phyloP scores from a whole-genome alignment of 2,797 vertebrate species.

The Tragelaphus oryx region DNA sequence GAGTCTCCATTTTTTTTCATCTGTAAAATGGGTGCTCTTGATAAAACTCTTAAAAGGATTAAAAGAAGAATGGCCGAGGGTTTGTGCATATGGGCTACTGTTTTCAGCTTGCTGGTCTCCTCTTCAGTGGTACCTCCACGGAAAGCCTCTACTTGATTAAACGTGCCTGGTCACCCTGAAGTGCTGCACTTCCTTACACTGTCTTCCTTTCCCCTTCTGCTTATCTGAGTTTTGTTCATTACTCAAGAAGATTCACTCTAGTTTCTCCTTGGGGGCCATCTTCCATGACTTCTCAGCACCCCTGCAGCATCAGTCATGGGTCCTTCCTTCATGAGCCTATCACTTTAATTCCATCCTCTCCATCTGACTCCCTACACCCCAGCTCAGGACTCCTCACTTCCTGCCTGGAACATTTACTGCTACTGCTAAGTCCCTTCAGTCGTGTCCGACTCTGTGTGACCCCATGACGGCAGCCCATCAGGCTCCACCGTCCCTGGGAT shows the following conservation, averaged over 20 bases:
- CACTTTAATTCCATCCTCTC: not conserved
- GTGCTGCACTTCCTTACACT: not conserved
- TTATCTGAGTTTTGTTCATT: not conserved
- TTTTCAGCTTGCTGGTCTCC: not conserved
- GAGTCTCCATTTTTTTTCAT: not conserved
- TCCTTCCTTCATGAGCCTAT: not conserved
- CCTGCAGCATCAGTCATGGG: not conserved
- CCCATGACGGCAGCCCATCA: no score
- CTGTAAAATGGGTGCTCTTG: not conserved
- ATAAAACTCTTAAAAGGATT: not conserved
- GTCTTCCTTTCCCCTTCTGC: not conserved
- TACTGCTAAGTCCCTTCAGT: no score
- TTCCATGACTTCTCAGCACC: not conserved
- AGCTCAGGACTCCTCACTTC: not conserved
- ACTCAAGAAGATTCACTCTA: not conserved
- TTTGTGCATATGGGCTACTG: accelerated
- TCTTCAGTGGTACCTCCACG: not conserved
- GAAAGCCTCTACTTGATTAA: not conserved
- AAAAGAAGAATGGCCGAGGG: not conserved
- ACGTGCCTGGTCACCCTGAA: not conserved
- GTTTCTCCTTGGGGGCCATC: not conserved
- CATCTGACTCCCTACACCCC: not conserved
- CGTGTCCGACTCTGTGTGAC: no score
- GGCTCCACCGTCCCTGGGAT: no score
- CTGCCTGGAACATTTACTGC: not conserved